A percentile compares a stretch with the other conserved stretches of the same genome.
Conservation (phyloP, 2,888 invertebrate species). For the Chloroclystis v-ata region DNA sequence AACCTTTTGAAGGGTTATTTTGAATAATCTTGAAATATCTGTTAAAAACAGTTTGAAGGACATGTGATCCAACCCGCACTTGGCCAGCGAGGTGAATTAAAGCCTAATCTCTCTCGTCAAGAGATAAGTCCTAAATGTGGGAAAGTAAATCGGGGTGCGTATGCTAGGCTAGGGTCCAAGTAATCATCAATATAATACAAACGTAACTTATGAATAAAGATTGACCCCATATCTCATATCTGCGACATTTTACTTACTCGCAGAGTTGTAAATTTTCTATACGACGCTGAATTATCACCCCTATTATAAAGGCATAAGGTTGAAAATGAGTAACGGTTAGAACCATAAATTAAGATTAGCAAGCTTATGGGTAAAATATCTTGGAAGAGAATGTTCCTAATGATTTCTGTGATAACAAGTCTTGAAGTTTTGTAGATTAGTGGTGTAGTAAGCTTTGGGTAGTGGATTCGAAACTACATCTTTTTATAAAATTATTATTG, state of each 20-base stretch:
- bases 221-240: constrained; percentile 58
- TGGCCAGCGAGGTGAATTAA: too few relatives aligned
- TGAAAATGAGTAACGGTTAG: constrained; percentile 8
- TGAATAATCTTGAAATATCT: too few relatives aligned
- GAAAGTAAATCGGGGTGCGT: too few relatives aligned
- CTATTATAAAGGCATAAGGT: not conserved
- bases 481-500: too few relatives aligned
- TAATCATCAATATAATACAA: constrained; percentile 2
- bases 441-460: too few relatives aligned
- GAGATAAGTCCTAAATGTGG: too few relatives aligned
- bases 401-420: constrained; percentile 22
- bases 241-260: constrained; percentile 60
- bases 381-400: constrained; percentile 26
- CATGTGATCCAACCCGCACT: too few relatives aligned
- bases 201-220: constrained; percentile 58
- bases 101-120: too few relatives aligned
- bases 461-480: too few relatives aligned
- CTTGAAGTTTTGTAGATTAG: not conserved
- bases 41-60: too few relatives aligned
- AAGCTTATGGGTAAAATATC: constrained; percentile 28
- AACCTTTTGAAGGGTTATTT: too few relatives aligned
- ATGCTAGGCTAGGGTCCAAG: too few relatives aligned
- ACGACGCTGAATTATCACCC: constrained; percentile 27
- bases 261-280: constrained; percentile 60
- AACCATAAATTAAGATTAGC: constrained; percentile 30